Evolutionary conservation across 2,888 invertebrate species (phyloP), one percentile per base, ranked within the genome.

Genomic region (Crioceris asparagi): DNA sequence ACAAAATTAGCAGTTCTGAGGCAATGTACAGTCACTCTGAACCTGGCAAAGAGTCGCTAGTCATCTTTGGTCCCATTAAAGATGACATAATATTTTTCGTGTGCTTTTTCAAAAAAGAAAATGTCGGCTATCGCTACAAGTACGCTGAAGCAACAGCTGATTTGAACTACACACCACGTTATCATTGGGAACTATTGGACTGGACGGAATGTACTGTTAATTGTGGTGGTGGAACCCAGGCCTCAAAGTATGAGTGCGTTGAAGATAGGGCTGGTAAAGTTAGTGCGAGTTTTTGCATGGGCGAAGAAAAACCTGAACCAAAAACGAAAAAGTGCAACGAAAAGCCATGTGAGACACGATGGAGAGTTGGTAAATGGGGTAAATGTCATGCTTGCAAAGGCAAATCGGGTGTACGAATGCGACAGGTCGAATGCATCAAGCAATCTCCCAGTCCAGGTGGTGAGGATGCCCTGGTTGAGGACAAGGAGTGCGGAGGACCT

Each of bases 341-440:
- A 29, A 54, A 65, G 39, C 65, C 68, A 1, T 72, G 72, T 39
- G 62, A 63, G 32, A 65, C 65, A 8, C 76, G 77, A 55, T 78
- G 78, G 77, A 69, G 74, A 56, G 64, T 69, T 3, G 77, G 77
- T 5, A 71, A 71, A 35, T 79, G 77, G 78, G 72, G 75, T 44
- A 67, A 68, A 40, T 79, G 78, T 52, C 69, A 68, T 26, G 72
- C 73, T 1, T 72, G 72, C 46, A 64, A 64, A 48, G 63, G 62
- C 35, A 62, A 64, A 41, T 60, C 65, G 6, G 72, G 71, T 1
- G 51, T 61, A 3, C 56, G 60, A 34, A 57, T 53, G 17, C 58
- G 72, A 4, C 64, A 65, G 41, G 68, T 72, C 8, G 67, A 69
- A 37, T 73, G 72, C 45, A 62, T 70, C 0, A 55, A 58, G 31